Conservation (phyloP, 2,113 vertebrate genomes). For the Marmota monax region DNA sequence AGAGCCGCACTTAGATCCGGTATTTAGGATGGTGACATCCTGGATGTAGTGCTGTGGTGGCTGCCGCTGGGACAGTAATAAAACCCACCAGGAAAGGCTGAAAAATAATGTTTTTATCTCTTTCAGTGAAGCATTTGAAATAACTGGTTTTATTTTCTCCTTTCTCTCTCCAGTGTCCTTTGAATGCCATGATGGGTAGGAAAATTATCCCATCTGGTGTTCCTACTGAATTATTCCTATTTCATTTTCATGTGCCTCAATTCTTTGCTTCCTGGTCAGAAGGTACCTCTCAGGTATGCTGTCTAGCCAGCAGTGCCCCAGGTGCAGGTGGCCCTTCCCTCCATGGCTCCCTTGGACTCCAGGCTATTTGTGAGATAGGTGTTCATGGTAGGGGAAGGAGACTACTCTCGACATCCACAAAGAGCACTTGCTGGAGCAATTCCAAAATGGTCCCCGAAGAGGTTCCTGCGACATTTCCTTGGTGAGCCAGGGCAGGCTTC, state of each 20-base stretch:
- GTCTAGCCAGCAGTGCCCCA: too few species aligned
- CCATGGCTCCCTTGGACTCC: not conserved
- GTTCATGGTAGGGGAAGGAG: not conserved
- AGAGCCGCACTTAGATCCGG: not conserved
- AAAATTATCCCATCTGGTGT: conserved; percentile 13
- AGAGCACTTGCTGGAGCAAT: not conserved
- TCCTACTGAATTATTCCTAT: conserved; percentile 14
- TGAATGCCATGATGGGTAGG: not conserved
- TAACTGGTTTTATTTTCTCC: conserved; percentile 43
- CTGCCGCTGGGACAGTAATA: not conserved
- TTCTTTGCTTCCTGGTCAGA: not conserved
- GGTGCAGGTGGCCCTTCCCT: not conserved
- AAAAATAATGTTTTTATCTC: conserved; percentile 20
- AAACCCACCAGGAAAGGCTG: not conserved
- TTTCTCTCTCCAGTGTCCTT: conserved; percentile 27
- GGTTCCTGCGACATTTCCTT: not conserved
- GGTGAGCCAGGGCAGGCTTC: not conserved
- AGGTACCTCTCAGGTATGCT: not conserved
- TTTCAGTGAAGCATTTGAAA: conserved; percentile 51
- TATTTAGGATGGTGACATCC: not conserved
- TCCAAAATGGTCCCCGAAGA: not conserved
- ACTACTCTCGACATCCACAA: not conserved
- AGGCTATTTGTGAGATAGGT: not conserved
- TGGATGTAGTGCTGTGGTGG: not conserved
- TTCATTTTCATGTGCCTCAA: not conserved